Base-by-base conservation (phyloP, 2,888 invertebrate genomes). In the Lypha dubia region DNA sequence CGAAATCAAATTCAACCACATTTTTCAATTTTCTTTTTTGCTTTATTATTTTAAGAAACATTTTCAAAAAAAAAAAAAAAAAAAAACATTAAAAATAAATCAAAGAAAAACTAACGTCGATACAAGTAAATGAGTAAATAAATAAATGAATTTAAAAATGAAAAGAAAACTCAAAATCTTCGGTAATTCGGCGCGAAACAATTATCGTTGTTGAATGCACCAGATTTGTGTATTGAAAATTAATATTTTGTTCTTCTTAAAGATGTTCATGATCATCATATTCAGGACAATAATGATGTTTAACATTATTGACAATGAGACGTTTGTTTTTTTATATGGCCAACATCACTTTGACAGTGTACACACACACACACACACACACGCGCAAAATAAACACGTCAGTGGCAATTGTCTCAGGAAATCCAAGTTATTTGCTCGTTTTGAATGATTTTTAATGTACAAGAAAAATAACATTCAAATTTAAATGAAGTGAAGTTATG, bases 1-100 rank as follows among this genome's bases (percentile, higher is more conserved):
- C 67, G 32, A 51, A 81, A 70, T 41, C 28, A 35, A 38, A 38
- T 35, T 28, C 41, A 67, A 74, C 76, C 73, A 83, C 74, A 79
- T 70, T 83, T 28, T 62, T 7, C 11, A 44, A 53, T 32, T 20
- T 17, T 3, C 22, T 24, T 46, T 3, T 70, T 73, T 60, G 20
- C 46, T 60, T 46, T 83, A 67, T 84, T 84, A 79, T 84, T 84
- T 81, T 79, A 79, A 81, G 74, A 51, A 84, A 81, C 74, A 84
- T 84, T 81, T 81, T 28, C 28, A 58, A 24, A 77, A n/a, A n/a
- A n/a, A n/a, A n/a, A n/a, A n/a, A n/a, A n/a, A n/a, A n/a, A n/a
- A n/a, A n/a, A n/a, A 84, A 81, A 81, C 68, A 77, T 28, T 74
- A 49, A 41, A 71, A 35, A 41, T 53, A 80, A 74, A 84, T 77